Conservation (phyloP, 1,140 invertebrate genomes). For the Sweltsa coloradensis region DNA sequence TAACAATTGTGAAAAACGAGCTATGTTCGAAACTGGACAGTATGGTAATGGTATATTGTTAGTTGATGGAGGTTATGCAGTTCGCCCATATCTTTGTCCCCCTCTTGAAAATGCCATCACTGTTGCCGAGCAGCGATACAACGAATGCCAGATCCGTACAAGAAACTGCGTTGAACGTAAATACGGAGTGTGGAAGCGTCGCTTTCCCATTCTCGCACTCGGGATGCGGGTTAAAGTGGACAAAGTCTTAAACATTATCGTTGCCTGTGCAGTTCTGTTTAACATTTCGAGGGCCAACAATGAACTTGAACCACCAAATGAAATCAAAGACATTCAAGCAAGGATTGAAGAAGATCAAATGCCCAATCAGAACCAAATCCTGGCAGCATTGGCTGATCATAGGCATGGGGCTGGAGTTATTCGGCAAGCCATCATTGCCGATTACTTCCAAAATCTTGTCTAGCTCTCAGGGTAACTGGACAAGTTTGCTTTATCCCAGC, state of each 20-base stretch:
- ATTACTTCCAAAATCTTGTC: too few species aligned
- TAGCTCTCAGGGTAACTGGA: too few species aligned
- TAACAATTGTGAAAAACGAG: too few species aligned
- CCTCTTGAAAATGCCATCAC: slow-evolving; percentile 20
- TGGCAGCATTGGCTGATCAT: too few species aligned
- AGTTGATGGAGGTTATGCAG: slow-evolving; percentile 12
- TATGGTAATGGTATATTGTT: slow-evolving; percentile 3
- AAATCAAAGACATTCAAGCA: too few species aligned
- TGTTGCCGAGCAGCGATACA: slow-evolving; percentile 23
- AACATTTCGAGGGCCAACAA: slow-evolving; percentile 24
- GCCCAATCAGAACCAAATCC: too few species aligned
- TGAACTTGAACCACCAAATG: neutral
- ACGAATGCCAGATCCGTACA: slow-evolving; percentile 28
- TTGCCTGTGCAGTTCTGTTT: slow-evolving; percentile 28
- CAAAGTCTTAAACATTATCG: slow-evolving; percentile 22
- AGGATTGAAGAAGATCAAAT: too few species aligned
- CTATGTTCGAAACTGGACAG: slow-evolving; percentile 12
- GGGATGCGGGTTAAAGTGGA: slow-evolving; percentile 18
- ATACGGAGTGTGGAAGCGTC: slow-evolving; percentile 28
- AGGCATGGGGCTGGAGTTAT: too few species aligned
- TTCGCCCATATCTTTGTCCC: slow-evolving; percentile 18
- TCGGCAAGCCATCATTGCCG: too few species aligned
- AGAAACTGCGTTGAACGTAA: slow-evolving; percentile 28
- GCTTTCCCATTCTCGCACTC: slow-evolving; percentile 32
- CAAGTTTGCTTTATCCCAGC: too few species aligned